phyloP scores from a whole-genome alignment of 2,888 invertebrate genomes.

The Rhagonycha fulva region DNA sequence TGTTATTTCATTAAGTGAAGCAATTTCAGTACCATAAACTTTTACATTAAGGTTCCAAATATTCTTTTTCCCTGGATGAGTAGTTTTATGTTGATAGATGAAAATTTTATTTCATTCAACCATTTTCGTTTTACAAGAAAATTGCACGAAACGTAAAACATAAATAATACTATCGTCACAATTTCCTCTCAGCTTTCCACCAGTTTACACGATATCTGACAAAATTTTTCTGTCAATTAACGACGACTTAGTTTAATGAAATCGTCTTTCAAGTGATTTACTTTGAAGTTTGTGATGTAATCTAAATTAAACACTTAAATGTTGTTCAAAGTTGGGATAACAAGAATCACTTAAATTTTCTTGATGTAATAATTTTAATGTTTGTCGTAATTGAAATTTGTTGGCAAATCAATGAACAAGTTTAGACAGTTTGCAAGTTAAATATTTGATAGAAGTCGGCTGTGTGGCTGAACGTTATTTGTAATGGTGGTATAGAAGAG shows the following conservation, averaged over 20 bases:
- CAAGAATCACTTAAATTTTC: not conserved
- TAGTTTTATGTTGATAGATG: not conserved
- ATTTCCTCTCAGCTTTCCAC: too few species aligned
- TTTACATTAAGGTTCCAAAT: not conserved
- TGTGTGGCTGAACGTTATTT: conserved; percentile 42
- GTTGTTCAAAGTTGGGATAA: not conserved
- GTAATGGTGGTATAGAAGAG: conserved; percentile 40
- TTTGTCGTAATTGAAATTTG: conserved; percentile 19
- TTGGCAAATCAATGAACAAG: conserved; percentile 27
- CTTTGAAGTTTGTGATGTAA: not conserved
- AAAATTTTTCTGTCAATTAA: not conserved
- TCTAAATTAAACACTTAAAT: not conserved
- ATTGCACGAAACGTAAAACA: not conserved
- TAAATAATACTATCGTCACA: not conserved
- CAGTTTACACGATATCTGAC: not conserved
- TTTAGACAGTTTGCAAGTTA: conserved; percentile 37
- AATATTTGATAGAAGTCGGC: conserved; percentile 46
- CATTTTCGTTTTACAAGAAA: not conserved
- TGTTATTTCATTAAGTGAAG: not conserved
- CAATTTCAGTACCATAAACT: not conserved
- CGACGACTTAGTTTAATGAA: not conserved
- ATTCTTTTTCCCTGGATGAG: not conserved
- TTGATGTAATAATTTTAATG: not conserved
- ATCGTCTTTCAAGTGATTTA: not conserved
- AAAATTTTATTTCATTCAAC: not conserved